phyloP scores from a whole-genome alignment of 1,140 invertebrate genomes.

The Hycleus cichorii region DNA sequence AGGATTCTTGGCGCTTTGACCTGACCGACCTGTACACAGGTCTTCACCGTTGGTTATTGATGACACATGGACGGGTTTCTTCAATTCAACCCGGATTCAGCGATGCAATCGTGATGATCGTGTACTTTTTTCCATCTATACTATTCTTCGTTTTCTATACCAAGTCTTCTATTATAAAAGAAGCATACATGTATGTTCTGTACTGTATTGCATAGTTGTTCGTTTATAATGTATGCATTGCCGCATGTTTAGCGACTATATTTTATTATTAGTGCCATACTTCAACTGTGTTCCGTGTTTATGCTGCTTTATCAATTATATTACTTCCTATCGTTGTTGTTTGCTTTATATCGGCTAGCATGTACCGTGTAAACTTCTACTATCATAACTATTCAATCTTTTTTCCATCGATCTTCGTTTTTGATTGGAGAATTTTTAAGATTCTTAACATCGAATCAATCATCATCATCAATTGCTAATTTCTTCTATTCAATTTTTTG shows the following conservation, averaged over 20 bases:
- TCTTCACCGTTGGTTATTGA: conserved; percentile 24
- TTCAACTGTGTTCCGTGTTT: conserved; percentile 19
- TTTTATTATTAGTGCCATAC: conserved; percentile 24
- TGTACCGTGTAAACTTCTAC: not conserved
- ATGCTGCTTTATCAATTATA: conserved; percentile 23
- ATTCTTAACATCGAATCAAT: too few species aligned
- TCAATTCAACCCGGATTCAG: conserved; percentile 22
- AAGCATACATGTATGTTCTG: not conserved
- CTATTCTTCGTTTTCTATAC: too few species aligned
- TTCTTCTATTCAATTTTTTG: too few species aligned
- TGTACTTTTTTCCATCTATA: conserved; percentile 9
- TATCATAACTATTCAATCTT: too few species aligned
- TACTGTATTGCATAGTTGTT: not conserved
- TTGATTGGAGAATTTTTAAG: too few species aligned
- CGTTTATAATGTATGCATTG: conserved; percentile 19
- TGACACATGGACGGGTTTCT: conserved; percentile 27
- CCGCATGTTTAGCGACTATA: conserved; percentile 23
- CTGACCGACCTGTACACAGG: conserved; percentile 17
- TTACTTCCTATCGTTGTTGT: conserved; percentile 18
- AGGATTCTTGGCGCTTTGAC: conserved; percentile 5
- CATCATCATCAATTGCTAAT: too few species aligned
- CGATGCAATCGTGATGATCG: conserved; percentile 18
- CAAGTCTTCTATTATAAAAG: not conserved
- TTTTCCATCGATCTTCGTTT: too few species aligned
- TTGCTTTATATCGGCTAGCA: not conserved